Evolutionary conservation across 2,888 invertebrate species (phyloP).

Genomic region (Molanna angustata): DNA sequence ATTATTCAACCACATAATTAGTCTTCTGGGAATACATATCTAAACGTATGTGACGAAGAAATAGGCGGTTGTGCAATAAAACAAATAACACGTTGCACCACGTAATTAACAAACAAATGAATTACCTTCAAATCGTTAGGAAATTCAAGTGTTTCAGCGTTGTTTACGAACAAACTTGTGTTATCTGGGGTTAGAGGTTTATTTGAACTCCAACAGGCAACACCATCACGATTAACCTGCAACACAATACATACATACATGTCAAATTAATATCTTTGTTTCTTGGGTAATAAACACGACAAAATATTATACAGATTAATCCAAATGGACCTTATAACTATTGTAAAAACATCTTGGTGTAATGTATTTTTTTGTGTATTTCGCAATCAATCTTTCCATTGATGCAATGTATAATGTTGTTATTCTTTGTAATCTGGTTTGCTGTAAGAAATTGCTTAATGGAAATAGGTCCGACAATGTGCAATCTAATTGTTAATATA

Average conservation of each 20-base stretch:
- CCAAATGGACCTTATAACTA: neutral
- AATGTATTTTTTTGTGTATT: too few relatives aligned
- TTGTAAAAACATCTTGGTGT: too few relatives aligned
- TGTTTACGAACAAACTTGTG: slow-evolving; percentile 65
- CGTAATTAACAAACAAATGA: neutral
- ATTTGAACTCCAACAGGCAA: slow-evolving; percentile 78
- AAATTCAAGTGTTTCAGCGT: slow-evolving; percentile 67
- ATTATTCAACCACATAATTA: neutral
- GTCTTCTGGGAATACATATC: too few relatives aligned
- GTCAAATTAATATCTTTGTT: neutral
- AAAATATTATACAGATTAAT: neutral
- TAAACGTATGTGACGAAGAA: too few relatives aligned
- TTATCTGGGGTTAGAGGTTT: slow-evolving; percentile 64
- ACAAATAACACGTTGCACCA: neutral
- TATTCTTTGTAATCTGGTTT: too few relatives aligned
- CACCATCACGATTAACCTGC: slow-evolving; percentile 68
- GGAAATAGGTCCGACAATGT: too few relatives aligned
- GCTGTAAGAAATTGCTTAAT: too few relatives aligned
- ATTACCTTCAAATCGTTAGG: slow-evolving; percentile 73
- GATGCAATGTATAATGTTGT: too few relatives aligned
- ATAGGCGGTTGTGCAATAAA: too few relatives aligned
- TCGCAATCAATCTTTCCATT: too few relatives aligned
- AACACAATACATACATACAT: slow-evolving; percentile 8
- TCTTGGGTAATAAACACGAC: neutral
- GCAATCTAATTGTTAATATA: too few relatives aligned